Evolutionary conservation across 2,888 invertebrate genomes (phyloP), one percentile per base, ranked within the genome.

Genomic region (Ophion ventricosus): DNA sequence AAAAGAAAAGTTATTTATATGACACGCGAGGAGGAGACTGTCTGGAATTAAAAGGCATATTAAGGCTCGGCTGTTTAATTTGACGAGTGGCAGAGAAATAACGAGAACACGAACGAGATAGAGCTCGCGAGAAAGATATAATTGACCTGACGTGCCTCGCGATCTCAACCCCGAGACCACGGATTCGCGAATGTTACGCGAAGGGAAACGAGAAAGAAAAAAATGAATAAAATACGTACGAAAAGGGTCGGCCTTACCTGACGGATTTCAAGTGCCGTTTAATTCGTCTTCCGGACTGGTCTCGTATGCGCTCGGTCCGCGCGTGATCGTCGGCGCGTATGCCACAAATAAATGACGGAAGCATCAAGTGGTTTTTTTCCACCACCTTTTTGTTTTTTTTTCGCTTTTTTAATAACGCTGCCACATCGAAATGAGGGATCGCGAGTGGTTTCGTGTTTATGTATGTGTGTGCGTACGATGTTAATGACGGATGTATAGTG

Each of bases 231-330:
- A 25, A 35, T 20, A 23, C 14, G 10, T 40, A 10, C 25, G 54
- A 69, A 64, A 61, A 66, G 35, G 43, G 8, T 43, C 67, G 66
- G 72, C 23, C 63, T 69, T 40, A 54, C 72, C 82, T 82, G 64
- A 76, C 61, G 79, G 35, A 35, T 23, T 23, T 82, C 84, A 79
- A 82, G 82, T 75, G 61, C 72, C 75, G 70, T 79, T 82, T 79
- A 84, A 84, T 84, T 79, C 82, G 69, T 79, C 75, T 75, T 82
- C 66, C 66, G 49, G 66, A 66, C 76, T 79, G 35, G 64, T 43
- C 66, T 23, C 49, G 63, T 70, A 57, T 79, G 63, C 61, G 54
- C 63, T 49, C 25, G 54, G 69, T 49, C 25, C 56, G 57, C 57
- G 63, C 74, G 66, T 26, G 70, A 78, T 79, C 81, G 81, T 75